Conservation (phyloP, 2,797 vertebrate genomes). For the Adrianichthys oophorus region DNA sequence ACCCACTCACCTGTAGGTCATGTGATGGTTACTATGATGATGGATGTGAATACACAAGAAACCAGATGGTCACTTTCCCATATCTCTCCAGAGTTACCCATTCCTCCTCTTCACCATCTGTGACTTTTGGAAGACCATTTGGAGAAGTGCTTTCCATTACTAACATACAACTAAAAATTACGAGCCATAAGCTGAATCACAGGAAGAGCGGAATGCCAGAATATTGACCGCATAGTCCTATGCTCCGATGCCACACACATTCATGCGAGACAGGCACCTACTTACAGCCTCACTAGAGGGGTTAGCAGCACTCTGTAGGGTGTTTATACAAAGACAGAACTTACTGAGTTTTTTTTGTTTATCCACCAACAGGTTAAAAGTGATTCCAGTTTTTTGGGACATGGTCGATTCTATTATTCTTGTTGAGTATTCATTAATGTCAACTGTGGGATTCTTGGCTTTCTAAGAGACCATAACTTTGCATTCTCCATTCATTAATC, state of each 20-base stretch:
- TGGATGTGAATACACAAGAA: slow-evolving; percentile 48
- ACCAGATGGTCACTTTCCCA: slow-evolving; percentile 62
- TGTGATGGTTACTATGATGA: slow-evolving; percentile 60
- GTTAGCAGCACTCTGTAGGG: slow-evolving; percentile 9
- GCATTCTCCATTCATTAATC: slow-evolving; percentile 13
- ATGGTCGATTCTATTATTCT: slow-evolving; percentile 16
- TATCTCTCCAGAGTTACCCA: slow-evolving; percentile 54
- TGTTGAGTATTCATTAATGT: slow-evolving; percentile 23
- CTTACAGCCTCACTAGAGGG: slow-evolving; percentile 21
- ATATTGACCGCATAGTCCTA: slow-evolving; percentile 11
- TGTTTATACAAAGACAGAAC: slow-evolving; percentile 9
- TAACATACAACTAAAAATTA: slow-evolving; percentile 35
- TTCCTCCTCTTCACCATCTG: slow-evolving; percentile 61
- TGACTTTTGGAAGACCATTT: slow-evolving; percentile 34
- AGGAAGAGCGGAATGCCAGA: slow-evolving; percentile 34
- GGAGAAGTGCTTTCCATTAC: slow-evolving; percentile 60
- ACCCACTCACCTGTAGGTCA: slow-evolving; percentile 49
- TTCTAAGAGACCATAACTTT: slow-evolving; percentile 12
- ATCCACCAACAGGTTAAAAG: slow-evolving; percentile 17
- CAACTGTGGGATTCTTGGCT: slow-evolving; percentile 51
- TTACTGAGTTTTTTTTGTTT: slow-evolving; percentile 31
- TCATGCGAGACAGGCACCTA: slow-evolving; percentile 12
- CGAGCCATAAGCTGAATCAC: slow-evolving; percentile 35
- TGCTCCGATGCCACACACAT: slow-evolving; percentile 9
- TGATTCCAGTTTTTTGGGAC: slow-evolving; percentile 20